A percentile compares a stretch with the other conserved stretches of the same genome.
Evolutionary conservation across 2,113 vertebrate genomes (phyloP).

Genomic region (Mormoops blainvillei): DNA sequence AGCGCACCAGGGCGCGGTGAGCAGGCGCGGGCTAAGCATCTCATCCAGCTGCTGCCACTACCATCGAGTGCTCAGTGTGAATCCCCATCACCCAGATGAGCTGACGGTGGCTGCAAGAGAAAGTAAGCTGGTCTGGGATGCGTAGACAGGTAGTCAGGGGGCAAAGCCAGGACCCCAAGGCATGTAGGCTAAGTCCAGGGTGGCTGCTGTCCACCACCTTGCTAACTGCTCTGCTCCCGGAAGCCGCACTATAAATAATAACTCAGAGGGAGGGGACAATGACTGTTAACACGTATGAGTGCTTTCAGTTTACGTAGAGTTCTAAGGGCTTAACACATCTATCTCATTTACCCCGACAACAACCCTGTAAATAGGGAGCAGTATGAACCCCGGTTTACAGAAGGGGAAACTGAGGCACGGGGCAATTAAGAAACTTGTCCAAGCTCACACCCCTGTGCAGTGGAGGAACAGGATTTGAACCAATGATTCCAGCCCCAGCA

Average conservation of each 20-base stretch:
- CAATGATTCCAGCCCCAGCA: not conserved
- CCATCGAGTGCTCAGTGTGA: not conserved
- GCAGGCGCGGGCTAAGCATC: not conserved
- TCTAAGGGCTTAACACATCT: not conserved
- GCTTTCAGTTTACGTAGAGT: not conserved
- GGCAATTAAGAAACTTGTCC: not conserved
- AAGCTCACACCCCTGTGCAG: not conserved
- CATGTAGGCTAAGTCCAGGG: not conserved
- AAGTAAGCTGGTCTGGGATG: not conserved
- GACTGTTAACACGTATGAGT: not conserved
- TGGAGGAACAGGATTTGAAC: not conserved
- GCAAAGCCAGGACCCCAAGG: not conserved
- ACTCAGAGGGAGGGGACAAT: not conserved
- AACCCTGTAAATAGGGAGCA: not conserved
- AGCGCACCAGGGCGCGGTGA: not conserved
- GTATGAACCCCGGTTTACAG: not conserved
- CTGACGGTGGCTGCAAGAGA: not conserved
- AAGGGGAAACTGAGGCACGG: constrained; percentile 2
- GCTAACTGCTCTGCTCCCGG: not conserved
- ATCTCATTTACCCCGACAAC: not conserved
- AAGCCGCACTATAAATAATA: not conserved
- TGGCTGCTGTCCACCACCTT: rapidly evolving
- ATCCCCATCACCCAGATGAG: not conserved
- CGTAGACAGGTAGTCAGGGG: not conserved
- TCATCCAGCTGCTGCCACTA: not conserved